These are phyloP conservation scores for Gallinago media DNA, from an alignment of 2,113 vertebrate species.

Conservation along the genomic window DNA sequence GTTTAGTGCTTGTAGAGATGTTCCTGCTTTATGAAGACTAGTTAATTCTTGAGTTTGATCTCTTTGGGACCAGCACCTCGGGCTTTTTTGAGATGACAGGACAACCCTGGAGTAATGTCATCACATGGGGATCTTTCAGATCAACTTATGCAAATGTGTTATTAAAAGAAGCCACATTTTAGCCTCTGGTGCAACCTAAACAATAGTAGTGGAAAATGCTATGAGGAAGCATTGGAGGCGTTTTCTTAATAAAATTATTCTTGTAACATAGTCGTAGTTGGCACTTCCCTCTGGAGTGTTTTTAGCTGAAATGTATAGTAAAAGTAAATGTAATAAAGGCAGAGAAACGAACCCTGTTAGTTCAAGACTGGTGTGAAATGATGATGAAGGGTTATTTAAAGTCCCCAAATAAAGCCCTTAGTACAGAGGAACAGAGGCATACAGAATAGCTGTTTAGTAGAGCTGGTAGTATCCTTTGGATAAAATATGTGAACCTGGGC, in stretches of 20 bases:
- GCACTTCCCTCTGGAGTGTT: conserved; percentile 35
- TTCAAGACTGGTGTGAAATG: conserved; percentile 20
- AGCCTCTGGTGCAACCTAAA: conserved; percentile 79
- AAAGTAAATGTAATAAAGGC: conserved; percentile 33
- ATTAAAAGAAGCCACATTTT: conserved; percentile 79
- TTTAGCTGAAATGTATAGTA: conserved; percentile 15
- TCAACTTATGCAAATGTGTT: conserved; percentile 85
- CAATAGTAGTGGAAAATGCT: conserved; percentile 80
- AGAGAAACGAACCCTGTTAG: background rate
- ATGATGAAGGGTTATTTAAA: background rate
- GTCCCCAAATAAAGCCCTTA: background rate
- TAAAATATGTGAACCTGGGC: background rate
- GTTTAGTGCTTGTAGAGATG: conserved; percentile 82
- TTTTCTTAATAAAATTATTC: conserved; percentile 75
- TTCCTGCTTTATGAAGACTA: conserved; percentile 79
- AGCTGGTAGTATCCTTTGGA: background rate
- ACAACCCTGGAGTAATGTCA: conserved; percentile 78
- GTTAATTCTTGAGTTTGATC: conserved; percentile 82
- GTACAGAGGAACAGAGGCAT: background rate
- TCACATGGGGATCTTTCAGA: conserved; percentile 77
- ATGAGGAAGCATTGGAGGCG: conserved; percentile 60
- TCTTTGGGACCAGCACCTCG: conserved; percentile 73
- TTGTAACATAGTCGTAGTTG: conserved; percentile 12
- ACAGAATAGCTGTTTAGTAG: background rate
- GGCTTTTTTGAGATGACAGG: conserved; percentile 77